Evolutionary conservation across 2,797 vertebrate genomes (phyloP).

Genomic region (Passerculus sandwichensis): DNA sequence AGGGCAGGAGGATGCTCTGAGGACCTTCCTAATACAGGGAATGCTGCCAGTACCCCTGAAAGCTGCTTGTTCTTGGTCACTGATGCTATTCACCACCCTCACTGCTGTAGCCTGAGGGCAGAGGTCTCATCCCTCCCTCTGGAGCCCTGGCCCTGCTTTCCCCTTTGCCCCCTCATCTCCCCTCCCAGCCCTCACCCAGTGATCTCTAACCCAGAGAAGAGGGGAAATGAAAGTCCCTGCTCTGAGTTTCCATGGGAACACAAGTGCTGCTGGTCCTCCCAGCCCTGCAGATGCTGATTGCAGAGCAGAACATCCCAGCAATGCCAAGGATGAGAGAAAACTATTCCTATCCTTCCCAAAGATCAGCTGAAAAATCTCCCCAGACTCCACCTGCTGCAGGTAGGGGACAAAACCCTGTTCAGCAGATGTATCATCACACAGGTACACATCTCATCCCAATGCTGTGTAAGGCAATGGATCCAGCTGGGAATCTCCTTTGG

Average conservation of each 20-base stretch:
- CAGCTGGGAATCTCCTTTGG: background rate
- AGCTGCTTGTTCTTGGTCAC: background rate
- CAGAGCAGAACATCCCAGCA: background rate
- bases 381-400: background rate
- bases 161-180: background rate
- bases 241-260: constrained; percentile 64
- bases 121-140: background rate
- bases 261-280: constrained; percentile 36
- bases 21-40: background rate
- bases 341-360: background rate
- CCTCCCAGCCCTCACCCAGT: background rate
- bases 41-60: background rate
- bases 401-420: background rate
- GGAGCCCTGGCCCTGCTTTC: background rate
- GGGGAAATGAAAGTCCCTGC: background rate
- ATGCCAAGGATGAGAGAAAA: background rate
- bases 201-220: background rate
- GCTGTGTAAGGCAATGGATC: background rate
- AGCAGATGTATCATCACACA: background rate
- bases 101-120: background rate
- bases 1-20: background rate
- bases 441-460: background rate
- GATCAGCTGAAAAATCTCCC: background rate
- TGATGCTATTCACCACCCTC: background rate
- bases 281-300: constrained; percentile 43